Evolutionary conservation across 2,113 vertebrate genomes (phyloP).

Genomic region (Hylia prasina): DNA sequence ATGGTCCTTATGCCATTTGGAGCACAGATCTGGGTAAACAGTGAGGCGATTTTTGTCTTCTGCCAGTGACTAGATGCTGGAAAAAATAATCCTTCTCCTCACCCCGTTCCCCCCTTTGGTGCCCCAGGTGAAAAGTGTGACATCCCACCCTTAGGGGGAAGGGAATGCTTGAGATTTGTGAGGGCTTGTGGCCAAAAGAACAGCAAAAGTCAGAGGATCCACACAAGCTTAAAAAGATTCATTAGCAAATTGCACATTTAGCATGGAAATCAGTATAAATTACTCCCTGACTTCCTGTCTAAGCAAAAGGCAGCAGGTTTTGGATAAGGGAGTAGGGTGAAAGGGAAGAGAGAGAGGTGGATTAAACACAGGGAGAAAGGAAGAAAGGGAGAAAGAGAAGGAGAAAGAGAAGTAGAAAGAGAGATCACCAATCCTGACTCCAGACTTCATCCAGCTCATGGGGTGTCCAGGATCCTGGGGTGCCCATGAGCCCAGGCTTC

Average conservation of each 20-base stretch:
- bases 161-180: neutral
- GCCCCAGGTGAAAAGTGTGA: neutral
- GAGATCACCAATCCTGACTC: neutral
- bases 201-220: neutral
- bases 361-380: neutral
- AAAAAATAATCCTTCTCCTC: neutral
- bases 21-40: neutral
- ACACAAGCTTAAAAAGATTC: neutral
- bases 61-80: neutral
- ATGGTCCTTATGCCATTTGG: accelerated
- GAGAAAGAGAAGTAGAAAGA: neutral
- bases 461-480: neutral
- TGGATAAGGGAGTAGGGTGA: neutral
- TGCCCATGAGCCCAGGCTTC: neutral
- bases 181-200: neutral
- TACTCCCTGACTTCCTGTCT: neutral
- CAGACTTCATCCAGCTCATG: accelerated
- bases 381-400: neutral
- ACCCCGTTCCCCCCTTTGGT: accelerated
- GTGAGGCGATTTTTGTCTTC: neutral
- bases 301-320: neutral
- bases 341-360: neutral
- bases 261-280: neutral
- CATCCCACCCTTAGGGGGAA: neutral
- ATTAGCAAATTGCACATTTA: neutral